These are phyloP conservation scores for Phaethornis superciliosus DNA, from an alignment of 2,113 vertebrate species.

Conservation along the genomic window DNA sequence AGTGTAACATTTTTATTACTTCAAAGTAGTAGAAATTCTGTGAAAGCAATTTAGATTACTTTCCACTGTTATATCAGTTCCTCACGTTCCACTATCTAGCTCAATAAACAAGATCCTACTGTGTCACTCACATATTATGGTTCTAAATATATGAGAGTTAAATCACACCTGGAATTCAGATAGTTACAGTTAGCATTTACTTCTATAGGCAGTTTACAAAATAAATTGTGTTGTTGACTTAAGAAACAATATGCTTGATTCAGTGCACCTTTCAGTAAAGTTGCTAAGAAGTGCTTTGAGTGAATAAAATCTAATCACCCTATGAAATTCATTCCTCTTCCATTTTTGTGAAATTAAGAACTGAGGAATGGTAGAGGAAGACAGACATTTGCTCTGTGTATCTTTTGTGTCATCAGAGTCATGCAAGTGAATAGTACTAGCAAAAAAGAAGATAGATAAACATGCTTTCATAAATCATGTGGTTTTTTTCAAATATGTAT, in stretches of 20 bases:
- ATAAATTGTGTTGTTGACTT: conserved; percentile 59
- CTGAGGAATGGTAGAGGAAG: neutral
- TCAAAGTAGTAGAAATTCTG: conserved; percentile 78
- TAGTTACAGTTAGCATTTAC: conserved; percentile 58
- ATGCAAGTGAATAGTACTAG: neutral
- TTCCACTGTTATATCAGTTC: conserved; percentile 68
- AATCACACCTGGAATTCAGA: conserved; percentile 56
- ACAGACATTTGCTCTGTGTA: neutral
- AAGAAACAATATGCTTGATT: conserved; percentile 43
- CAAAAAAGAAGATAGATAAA: neutral
- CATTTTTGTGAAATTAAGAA: neutral
- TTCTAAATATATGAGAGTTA: conserved; percentile 64
- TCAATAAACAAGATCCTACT: conserved; percentile 72
- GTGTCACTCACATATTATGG: conserved; percentile 40
- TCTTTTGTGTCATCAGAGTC: neutral
- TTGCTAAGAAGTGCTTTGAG: neutral
- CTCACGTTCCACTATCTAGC: conserved; percentile 72
- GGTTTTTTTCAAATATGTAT: neutral
- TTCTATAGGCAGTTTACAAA: conserved; percentile 68
- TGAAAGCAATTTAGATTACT: conserved; percentile 79
- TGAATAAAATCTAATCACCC: neutral
- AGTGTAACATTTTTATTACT: conserved; percentile 80
- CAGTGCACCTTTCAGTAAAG: neutral
- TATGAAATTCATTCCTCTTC: neutral
- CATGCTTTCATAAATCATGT: neutral